These are phyloP conservation scores for Penelope pileata DNA, from an alignment of 2,113 vertebrate genomes.

Conservation along the genomic window DNA sequence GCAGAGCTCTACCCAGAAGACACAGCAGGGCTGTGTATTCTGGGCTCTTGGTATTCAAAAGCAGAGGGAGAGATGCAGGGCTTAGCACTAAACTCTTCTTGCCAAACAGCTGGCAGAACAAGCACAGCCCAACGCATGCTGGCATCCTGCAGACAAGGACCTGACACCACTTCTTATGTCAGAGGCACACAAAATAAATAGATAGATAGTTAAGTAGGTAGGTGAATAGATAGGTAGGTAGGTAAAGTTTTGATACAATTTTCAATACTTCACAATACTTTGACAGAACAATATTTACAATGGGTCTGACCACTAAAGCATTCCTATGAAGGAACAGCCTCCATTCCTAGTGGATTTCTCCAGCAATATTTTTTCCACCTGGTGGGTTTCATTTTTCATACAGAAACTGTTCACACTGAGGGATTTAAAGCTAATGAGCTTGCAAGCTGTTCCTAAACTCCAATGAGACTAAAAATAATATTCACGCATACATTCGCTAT, in stretches of 20 bases:
- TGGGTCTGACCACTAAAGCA: not conserved
- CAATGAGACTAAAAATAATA: slow-evolving; percentile 19
- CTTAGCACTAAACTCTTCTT: not conserved
- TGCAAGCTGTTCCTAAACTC: slow-evolving; percentile 33
- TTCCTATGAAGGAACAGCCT: not conserved
- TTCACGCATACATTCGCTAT: not conserved
- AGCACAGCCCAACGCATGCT: not conserved
- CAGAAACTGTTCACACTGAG: not conserved
- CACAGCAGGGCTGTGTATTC: no score
- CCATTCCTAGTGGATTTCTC: not conserved
- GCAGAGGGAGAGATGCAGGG: not conserved
- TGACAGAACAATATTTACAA: not conserved
- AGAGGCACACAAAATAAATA: not conserved
- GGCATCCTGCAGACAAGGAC: not conserved
- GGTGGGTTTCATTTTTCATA: not conserved
- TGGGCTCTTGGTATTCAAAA: not conserved
- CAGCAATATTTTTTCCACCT: slow-evolving; percentile 9
- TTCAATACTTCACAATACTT: not conserved
- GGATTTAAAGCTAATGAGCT: slow-evolving; percentile 47
- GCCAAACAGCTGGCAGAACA: not conserved
- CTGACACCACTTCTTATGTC: not conserved
- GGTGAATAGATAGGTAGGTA: not conserved
- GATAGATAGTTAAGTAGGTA: not conserved
- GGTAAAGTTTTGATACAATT: not conserved
- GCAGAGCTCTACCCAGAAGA: not conserved